These are phyloP conservation scores for Ursus arctos DNA, from an alignment of 2,113 vertebrate genomes.

Conservation along the genomic window DNA sequence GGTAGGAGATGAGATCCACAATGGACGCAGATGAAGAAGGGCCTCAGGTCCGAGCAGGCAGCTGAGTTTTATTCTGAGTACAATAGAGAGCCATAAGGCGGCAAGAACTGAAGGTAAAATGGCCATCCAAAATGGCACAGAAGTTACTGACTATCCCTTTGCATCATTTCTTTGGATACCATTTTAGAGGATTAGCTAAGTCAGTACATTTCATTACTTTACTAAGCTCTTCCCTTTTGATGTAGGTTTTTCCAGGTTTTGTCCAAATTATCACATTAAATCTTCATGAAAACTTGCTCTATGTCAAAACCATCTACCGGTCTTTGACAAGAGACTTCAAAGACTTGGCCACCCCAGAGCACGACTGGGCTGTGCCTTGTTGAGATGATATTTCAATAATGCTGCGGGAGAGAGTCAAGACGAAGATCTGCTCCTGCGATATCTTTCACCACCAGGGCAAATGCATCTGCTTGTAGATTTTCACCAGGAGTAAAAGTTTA, in stretches of 20 bases:
- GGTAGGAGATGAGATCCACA: neutral
- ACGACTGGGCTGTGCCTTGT: too few relatives aligned
- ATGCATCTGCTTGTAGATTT: neutral
- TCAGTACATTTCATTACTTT: neutral
- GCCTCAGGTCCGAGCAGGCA: neutral
- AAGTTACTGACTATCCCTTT: neutral
- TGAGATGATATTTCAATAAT: neutral
- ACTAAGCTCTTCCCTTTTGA: neutral
- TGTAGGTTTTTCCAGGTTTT: neutral
- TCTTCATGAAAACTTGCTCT: neutral
- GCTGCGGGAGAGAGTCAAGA: neutral
- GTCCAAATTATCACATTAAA: neutral
- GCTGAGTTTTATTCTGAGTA: neutral
- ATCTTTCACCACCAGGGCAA: neutral
- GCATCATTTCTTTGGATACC: neutral
- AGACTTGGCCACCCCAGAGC: neutral
- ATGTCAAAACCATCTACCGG: neutral
- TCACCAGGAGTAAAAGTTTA: neutral
- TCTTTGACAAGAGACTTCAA: neutral
- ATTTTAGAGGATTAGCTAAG: neutral
- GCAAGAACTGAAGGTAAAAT: constrained; percentile 34
- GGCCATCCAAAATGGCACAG: constrained; percentile 54
- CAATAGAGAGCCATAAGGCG: neutral
- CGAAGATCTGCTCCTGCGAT: neutral
- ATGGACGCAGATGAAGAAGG: neutral